Percentiles rank a stretch among this genome's conserved stretches.
Evolutionary conservation across 2,113 vertebrate genomes (phyloP).

Genomic region (Illadopsis cleaveri): DNA sequence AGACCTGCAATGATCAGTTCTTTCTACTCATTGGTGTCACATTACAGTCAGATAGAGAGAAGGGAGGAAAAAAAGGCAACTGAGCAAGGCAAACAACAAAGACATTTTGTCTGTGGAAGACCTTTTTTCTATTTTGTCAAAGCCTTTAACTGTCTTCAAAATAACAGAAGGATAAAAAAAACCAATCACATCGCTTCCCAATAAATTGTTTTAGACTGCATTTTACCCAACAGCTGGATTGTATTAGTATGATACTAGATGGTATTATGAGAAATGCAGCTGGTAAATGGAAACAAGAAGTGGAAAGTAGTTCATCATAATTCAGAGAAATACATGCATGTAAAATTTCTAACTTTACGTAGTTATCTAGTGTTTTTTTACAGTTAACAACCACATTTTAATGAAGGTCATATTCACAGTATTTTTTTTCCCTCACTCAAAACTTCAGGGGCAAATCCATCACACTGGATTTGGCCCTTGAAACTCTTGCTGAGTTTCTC

Average conservation of each 20-base stretch:
- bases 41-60: not conserved
- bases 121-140: not conserved
- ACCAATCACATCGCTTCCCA: not conserved
- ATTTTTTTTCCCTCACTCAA: not conserved
- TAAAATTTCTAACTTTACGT: not conserved
- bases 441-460: not conserved
- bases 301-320: not conserved
- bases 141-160: not conserved
- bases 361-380: not conserved
- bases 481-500: not conserved
- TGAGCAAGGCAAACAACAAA: constrained; percentile 15
- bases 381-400: not conserved
- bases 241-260: not conserved
- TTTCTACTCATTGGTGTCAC: constrained; percentile 33
- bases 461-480: not conserved
- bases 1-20: constrained; percentile 17
- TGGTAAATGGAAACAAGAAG: not conserved
- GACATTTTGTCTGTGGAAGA: not conserved
- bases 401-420: not conserved
- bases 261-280: not conserved
- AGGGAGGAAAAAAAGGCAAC: not conserved
- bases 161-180: not conserved
- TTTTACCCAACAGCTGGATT: not conserved
- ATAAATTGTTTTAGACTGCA: not conserved
- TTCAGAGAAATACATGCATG: not conserved